A percentile compares a stretch with the other conserved stretches of the same genome.
Evolutionary conservation across 2,797 vertebrate genomes (phyloP).

Genomic region (Macropus fuliginosus): DNA sequence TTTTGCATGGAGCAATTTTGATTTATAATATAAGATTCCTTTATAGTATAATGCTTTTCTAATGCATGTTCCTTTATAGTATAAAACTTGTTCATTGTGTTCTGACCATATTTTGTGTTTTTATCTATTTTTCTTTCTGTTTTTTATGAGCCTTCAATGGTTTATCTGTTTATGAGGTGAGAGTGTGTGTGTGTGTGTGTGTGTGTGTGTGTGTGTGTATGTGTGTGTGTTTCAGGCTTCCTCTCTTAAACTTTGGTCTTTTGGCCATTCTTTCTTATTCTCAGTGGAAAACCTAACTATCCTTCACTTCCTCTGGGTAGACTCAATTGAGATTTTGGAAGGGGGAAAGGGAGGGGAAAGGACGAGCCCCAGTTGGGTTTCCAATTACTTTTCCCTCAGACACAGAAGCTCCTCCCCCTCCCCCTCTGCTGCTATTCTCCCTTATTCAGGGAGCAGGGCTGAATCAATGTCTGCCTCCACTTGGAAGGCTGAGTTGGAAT

Average conservation of each 20-base stretch:
- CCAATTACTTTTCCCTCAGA: neutral
- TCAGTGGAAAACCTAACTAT: neutral
- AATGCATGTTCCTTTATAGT: neutral
- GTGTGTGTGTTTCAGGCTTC: neutral
- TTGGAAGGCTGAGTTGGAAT: neutral
- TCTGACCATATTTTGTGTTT: neutral
- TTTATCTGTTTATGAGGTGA: neutral
- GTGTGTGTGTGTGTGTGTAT: neutral
- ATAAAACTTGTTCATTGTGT: neutral
- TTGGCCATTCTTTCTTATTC: neutral
- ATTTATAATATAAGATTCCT: neutral
- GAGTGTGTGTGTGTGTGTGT: neutral
- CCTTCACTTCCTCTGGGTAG: neutral
- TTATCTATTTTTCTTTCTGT: neutral
- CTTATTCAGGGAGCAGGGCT: neutral
- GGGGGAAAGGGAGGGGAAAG: neutral
- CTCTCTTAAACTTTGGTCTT: neutral
- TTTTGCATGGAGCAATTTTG: neutral
- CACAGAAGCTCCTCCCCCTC: neutral
- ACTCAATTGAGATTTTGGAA: neutral
- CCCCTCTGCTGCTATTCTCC: neutral
- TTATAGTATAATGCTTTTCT: neutral
- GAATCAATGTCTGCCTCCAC: neutral
- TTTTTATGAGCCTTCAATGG: neutral
- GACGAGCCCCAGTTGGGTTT: neutral